These are phyloP conservation scores for Archilochus colubris DNA, from an alignment of 2,113 vertebrate species.

Conservation along the genomic window DNA sequence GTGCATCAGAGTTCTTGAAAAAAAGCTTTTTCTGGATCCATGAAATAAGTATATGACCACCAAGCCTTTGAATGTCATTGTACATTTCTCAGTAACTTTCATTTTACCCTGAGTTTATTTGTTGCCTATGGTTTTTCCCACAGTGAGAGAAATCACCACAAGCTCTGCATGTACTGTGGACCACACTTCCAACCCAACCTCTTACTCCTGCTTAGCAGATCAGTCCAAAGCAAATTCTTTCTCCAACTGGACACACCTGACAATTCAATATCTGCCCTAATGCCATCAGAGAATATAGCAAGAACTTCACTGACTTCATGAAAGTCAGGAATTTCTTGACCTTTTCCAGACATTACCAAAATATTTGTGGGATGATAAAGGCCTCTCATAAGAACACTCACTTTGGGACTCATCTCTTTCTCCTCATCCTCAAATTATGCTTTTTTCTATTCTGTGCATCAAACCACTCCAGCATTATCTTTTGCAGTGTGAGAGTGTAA, in stretches of 20 bases:
- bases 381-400: background rate
- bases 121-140: background rate
- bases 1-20: background rate
- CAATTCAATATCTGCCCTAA: background rate
- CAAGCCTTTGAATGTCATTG: background rate
- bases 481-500: background rate
- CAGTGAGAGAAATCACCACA: background rate
- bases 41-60: background rate
- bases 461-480: background rate
- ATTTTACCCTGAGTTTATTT: background rate
- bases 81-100: background rate
- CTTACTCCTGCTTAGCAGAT: background rate
- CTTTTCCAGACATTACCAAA: background rate
- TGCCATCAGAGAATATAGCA: background rate
- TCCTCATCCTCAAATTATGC: background rate
- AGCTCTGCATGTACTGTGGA: background rate
- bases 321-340: background rate
- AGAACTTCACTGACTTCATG: background rate
- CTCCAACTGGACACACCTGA: background rate
- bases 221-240: background rate
- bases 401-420: background rate
- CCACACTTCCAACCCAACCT: background rate
- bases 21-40: background rate
- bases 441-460: background rate
- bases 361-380: background rate